Base-by-base conservation (phyloP, 2,797 vertebrate genomes). In the Mycteria americana region DNA sequence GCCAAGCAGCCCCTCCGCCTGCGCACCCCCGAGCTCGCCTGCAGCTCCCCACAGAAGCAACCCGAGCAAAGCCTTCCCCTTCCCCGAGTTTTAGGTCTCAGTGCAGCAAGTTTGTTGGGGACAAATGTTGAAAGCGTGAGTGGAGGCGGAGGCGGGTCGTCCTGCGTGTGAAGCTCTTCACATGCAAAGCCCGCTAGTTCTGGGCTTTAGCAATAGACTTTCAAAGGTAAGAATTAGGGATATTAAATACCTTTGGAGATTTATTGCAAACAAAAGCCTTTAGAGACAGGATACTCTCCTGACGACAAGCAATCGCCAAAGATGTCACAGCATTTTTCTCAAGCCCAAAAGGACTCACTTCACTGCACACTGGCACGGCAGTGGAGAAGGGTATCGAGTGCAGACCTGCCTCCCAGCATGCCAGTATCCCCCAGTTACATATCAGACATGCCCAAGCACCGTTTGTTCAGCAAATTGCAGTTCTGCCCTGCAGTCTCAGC, bases 381-480 rank as follows among this genome's bases (percentile, higher is more conserved):
- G 27, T 0, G 4, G 53, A 48, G 53, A 70, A 39, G 73, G 13
- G 24, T 10, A 5, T 4, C 17, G 70, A 77, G 69, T 6, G 43
- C 77, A 73, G 85, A 69, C 18, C 41, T 43, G 31, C 74, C 62
- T 65, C 14, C 21, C 75, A 69, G 69, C n/a, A 48, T 23, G 60
- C 33, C 53, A 9, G 30, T 3, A 13, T 37, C 51, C 43, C 30
- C 35, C 73, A 60, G 65, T 7, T 56, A n/a, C 27, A 6, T 1
- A 24, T 13, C 46, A 46, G 8, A n/a, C 0, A 1, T 59, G 22
- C 31, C 63, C 50, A 21, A 16, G 31, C 43, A 28, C 4, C 2
- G 7, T 23, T 39, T 79, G 50, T 46, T 74, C 35, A 67, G 60
- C 43, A 28, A 17, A 43, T 0, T 6, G 22, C 41, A 24, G 11